A percentile compares a stretch with the other conserved stretches of the same genome.
These are phyloP conservation scores for Antheraea yamamai DNA, from an alignment of 2,888 invertebrate species.

Conservation along the genomic window DNA sequence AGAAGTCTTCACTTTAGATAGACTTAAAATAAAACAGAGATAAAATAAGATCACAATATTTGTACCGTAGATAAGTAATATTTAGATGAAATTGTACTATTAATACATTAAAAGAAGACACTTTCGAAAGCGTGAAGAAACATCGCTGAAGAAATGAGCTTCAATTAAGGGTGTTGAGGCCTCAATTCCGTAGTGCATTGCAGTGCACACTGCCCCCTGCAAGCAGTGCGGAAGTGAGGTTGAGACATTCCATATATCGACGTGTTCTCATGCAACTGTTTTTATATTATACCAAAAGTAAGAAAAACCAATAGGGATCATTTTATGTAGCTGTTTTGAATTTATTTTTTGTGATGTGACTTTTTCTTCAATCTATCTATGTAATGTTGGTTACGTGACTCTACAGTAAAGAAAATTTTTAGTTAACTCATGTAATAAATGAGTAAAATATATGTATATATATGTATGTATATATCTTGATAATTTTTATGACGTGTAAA, in stretches of 20 bases:
- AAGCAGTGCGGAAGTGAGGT: conserved; percentile 97
- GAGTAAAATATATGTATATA: too few species aligned
- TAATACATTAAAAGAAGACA: neutral
- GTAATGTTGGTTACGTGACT: neutral
- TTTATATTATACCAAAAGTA: neutral
- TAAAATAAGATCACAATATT: neutral
- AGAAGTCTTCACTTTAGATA: too few species aligned
- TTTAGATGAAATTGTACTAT: neutral
- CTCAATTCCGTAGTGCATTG: conserved; percentile 99
- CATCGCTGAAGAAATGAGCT: conserved; percentile 24
- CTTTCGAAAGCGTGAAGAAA: conserved; percentile 10
- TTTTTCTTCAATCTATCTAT: neutral
- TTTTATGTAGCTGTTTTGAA: neutral
- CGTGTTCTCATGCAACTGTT: conserved; percentile 11
- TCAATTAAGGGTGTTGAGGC: conserved; percentile 80
- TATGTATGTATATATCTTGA: too few species aligned
- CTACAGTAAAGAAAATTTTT: neutral
- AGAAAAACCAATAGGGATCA: neutral
- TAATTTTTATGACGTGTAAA: too few species aligned
- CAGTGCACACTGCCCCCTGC: conserved; percentile 93
- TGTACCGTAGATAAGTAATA: neutral
- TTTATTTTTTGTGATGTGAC: neutral
- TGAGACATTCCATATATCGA: conserved; percentile 62
- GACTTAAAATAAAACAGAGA: neutral
- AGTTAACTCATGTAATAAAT: too few species aligned